Percentiles rank a stretch among this genome's conserved stretches.
These are phyloP conservation scores for Phodopus roborovskii DNA, from an alignment of 2,113 vertebrate genomes.

Conservation along the genomic window DNA sequence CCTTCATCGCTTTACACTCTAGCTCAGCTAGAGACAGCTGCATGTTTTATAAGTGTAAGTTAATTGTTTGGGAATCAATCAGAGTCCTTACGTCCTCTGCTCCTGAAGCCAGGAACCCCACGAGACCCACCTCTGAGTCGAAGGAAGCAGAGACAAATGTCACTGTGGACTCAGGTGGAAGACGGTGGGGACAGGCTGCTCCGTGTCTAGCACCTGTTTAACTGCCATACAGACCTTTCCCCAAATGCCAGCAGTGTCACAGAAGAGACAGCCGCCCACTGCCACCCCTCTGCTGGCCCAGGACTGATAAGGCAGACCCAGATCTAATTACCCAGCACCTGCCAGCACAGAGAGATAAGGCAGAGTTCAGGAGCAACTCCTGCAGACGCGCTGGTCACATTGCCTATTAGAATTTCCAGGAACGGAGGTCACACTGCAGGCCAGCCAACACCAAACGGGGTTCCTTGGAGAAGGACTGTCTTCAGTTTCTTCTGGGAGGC, in stretches of 20 bases:
- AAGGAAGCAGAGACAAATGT: not conserved
- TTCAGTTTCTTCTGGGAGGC: not conserved
- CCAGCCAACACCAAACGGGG: not conserved
- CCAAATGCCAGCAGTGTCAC: constrained; percentile 25
- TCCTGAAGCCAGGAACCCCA: not conserved
- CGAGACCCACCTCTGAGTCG: not conserved
- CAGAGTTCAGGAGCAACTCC: not conserved
- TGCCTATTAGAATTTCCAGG: constrained; percentile 35
- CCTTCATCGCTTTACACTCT: not conserved
- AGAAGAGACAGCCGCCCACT: constrained; percentile 59
- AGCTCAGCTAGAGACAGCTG: not conserved
- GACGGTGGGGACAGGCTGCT: not conserved
- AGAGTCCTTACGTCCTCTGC: constrained; percentile 6
- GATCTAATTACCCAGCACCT: constrained; percentile 63
- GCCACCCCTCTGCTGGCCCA: constrained; percentile 56
- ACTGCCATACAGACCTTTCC: not conserved
- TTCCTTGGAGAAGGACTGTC: not conserved
- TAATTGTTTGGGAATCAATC: not conserved
- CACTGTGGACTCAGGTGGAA: not conserved
- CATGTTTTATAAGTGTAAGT: not conserved
- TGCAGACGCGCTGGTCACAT: not conserved
- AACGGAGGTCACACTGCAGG: not conserved
- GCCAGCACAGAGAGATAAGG: constrained; percentile 42
- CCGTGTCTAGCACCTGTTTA: not conserved
- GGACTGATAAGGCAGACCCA: constrained; percentile 58